Percentiles rank a stretch among this genome's conserved stretches.
phyloP scores from a whole-genome alignment of 2,113 vertebrate genomes.

The Archilochus colubris region DNA sequence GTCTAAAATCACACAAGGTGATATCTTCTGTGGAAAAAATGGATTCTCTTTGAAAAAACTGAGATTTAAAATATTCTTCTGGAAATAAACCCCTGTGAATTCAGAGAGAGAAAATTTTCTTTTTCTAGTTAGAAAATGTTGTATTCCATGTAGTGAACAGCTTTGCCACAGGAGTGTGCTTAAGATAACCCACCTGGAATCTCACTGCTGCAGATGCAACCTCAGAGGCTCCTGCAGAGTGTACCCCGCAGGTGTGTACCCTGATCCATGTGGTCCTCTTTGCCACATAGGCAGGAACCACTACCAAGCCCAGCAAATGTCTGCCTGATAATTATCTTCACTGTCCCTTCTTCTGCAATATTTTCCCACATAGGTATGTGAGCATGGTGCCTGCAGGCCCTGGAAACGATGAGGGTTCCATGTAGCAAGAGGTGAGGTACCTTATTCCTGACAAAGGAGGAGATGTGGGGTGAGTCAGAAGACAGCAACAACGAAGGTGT shows the following conservation, averaged over 20 bases:
- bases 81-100: not conserved
- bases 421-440: fast-evolving
- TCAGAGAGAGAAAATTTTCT: not conserved
- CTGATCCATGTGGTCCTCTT: too few relatives aligned
- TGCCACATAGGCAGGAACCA: not conserved
- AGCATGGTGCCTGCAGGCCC: not conserved
- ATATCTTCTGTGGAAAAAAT: not conserved
- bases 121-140: not conserved
- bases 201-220: not conserved
- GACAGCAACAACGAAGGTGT: fast-evolving
- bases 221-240: fast-evolving
- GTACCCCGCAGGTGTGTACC: not conserved
- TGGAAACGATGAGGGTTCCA: not conserved
- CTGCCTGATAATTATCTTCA: not conserved
- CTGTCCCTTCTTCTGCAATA: not conserved
- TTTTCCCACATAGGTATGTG: fast-evolving
- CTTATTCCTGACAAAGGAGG: not conserved
- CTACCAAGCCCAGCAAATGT: not conserved
- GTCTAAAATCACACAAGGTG: not conserved
- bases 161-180: not conserved
- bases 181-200: not conserved
- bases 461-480: not conserved
- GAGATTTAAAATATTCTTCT: not conserved
- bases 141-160: not conserved
- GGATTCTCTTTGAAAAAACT: not conserved